Conservation (phyloP, 2,888 invertebrate genomes). For the Rotaria sp. region DNA sequence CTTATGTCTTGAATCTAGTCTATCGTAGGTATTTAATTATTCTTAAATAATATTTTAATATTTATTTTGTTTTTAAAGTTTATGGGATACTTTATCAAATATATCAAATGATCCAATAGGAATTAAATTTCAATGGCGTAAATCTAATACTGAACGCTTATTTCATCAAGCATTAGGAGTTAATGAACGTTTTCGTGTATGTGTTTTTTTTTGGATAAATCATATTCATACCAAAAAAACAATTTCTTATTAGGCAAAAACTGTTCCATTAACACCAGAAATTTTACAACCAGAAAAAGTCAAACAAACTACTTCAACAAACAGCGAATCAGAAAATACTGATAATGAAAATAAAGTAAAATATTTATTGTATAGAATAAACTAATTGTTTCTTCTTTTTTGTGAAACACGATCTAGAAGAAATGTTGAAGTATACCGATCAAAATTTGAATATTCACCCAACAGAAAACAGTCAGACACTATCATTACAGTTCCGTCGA, state of each 20-base stretch:
- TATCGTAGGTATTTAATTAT: neutral
- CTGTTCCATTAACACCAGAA: slow-evolving; percentile 6
- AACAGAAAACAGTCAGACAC: too few species aligned
- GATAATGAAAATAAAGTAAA: slow-evolving; percentile 11
- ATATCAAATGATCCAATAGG: neutral
- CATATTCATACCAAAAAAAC: too few species aligned
- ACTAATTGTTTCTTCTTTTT: too few species aligned
- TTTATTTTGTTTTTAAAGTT: neutral
- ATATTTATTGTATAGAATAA: neutral
- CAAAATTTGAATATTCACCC: too few species aligned
- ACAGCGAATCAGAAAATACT: neutral
- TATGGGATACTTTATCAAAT: slow-evolving; percentile 26
- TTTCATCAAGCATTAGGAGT: slow-evolving; percentile 25
- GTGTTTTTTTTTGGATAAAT: neutral
- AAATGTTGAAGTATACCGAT: too few species aligned
- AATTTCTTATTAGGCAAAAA: neutral
- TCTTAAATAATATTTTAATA: neutral
- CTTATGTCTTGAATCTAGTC: slow-evolving; percentile 1
- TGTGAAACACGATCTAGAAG: too few species aligned
- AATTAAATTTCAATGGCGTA: slow-evolving; percentile 9
- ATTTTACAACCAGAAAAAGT: neutral
- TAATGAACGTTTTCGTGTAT: neutral
- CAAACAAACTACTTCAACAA: neutral
- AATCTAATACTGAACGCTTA: neutral
- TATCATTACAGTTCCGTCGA: too few species aligned